These are phyloP conservation scores for Callorhinus ursinus DNA, from an alignment of 2,113 vertebrate species.

Conservation along the genomic window DNA sequence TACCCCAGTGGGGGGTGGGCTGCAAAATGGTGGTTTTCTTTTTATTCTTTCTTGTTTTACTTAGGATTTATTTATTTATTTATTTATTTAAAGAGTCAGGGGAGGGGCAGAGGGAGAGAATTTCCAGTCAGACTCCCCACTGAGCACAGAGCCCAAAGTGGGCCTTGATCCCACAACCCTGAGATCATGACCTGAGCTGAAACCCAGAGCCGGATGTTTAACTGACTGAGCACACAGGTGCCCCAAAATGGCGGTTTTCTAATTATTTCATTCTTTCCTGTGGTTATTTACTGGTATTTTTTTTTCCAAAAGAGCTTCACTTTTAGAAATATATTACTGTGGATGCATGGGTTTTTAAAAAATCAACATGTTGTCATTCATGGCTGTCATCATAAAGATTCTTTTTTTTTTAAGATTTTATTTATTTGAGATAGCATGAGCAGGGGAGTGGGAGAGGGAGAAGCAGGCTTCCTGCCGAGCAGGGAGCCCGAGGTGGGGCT, in stretches of 20 bases:
- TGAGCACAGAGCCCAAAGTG: not conserved
- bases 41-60: not conserved
- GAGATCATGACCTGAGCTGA: not conserved
- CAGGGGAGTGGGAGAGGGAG: not conserved
- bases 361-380: too few relatives aligned
- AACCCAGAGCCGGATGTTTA: not conserved
- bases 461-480: not conserved
- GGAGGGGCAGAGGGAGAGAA: too few relatives aligned
- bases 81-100: too few relatives aligned
- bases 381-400: not conserved
- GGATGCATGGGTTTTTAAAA: not conserved
- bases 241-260: not conserved
- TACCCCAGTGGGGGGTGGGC: not conserved
- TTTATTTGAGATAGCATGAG: not conserved
- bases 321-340: not conserved
- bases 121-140: too few relatives aligned
- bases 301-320: not conserved
- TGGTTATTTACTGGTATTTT: not conserved
- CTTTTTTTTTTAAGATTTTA: not conserved
- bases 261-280: not conserved
- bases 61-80: not conserved
- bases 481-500: not conserved
- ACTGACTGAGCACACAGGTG: not conserved
- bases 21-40: fast-evolving
- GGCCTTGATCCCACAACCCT: not conserved